A percentile compares a stretch with the other conserved stretches of the same genome.
Conservation (phyloP, 2,113 vertebrate species). For the Mionectes macconnelli region DNA sequence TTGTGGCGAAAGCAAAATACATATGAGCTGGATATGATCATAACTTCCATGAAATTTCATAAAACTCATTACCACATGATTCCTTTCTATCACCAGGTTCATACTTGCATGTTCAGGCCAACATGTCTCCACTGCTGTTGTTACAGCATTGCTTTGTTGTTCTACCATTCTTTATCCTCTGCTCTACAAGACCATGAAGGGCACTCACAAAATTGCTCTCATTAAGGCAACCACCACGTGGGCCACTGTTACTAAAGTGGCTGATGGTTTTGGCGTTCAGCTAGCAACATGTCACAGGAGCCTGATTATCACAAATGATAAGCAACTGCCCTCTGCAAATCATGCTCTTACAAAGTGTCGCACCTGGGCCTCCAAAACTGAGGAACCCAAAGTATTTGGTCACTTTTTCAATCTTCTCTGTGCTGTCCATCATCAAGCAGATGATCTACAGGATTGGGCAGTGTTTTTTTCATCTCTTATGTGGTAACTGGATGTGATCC, state of each 20-base stretch:
- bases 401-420: background rate
- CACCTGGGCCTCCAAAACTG: background rate
- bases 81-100: conserved; percentile 37
- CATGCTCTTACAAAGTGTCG: background rate
- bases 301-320: background rate
- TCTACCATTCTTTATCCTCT: conserved; percentile 5
- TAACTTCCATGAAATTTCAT: conserved; percentile 27
- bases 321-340: background rate
- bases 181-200: background rate
- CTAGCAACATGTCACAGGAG: background rate
- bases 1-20: conserved; percentile 70
- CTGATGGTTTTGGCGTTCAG: background rate
- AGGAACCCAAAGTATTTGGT: background rate
- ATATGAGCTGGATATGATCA: conserved; percentile 48
- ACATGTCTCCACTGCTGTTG: conserved; percentile 39
- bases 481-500: background rate
- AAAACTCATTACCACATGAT: conserved; percentile 25
- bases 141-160: conserved; percentile 34
- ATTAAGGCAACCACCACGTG: conserved; percentile 19
- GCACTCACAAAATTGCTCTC: background rate
- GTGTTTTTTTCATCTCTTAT: background rate
- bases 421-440: background rate
- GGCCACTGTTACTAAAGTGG: background rate
- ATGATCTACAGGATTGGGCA: background rate
- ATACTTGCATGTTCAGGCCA: conserved; percentile 51